Conservation (phyloP, 30 jellyfish, hydroid and myxozoan species). For the Hydractinia symbiolongicarpus region DNA sequence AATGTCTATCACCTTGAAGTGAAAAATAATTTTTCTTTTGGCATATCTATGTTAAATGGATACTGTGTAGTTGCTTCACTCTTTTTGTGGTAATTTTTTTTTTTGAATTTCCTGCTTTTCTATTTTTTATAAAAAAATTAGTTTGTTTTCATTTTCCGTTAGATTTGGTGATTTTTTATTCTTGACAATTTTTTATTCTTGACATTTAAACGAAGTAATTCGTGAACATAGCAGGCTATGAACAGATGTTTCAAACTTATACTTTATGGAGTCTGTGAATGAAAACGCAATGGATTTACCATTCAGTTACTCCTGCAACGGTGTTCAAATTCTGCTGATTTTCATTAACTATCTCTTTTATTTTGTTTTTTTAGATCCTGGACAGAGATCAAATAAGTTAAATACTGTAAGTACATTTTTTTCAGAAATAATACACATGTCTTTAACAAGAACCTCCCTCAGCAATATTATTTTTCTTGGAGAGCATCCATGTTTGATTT, state of each 20-base stretch:
- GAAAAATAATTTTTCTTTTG: too few relatives aligned
- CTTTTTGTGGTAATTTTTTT: too few relatives aligned
- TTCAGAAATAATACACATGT: not conserved
- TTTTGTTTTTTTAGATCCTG: conserved; percentile 48
- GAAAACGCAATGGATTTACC: too few relatives aligned
- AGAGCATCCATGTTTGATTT: too few relatives aligned
- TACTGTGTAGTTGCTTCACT: too few relatives aligned
- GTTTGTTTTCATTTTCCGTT: not conserved
- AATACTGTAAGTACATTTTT: conserved; percentile 25
- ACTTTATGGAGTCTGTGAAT: too few relatives aligned
- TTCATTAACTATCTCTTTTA: not conserved
- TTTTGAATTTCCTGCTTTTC: too few relatives aligned
- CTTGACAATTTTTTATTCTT: not conserved
- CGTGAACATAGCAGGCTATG: not conserved
- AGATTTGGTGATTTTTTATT: not conserved
- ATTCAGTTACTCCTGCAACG: too few relatives aligned
- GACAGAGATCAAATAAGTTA: conserved; percentile 38
- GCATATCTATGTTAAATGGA: too few relatives aligned
- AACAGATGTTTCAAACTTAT: not conserved
- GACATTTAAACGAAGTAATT: not conserved
- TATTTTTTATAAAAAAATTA: not conserved
- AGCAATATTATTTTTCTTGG: too few relatives aligned
- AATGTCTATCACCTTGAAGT: too few relatives aligned
- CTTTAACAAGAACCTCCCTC: too few relatives aligned
- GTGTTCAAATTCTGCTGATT: not conserved